These are phyloP conservation scores for Andrena flavipes DNA, from an alignment of 2,888 invertebrate genomes.

Conservation along the genomic window DNA sequence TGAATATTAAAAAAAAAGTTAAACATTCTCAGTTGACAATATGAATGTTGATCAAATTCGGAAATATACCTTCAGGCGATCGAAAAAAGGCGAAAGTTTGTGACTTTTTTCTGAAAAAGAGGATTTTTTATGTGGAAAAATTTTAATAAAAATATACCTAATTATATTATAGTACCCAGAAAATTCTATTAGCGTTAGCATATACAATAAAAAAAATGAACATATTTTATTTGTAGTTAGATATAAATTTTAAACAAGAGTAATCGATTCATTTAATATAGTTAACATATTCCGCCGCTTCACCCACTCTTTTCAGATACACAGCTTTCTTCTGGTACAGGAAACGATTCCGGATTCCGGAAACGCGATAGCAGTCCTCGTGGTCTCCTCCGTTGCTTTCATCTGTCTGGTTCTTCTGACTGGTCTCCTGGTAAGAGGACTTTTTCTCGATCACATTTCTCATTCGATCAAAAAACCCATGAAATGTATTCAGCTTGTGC, in stretches of 20 bases:
- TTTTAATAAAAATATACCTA: too few relatives aligned
- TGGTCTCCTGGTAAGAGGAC: conserved; percentile 88
- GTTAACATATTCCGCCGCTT: conserved; percentile 59
- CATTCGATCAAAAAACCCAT: not conserved
- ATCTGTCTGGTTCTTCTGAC: conserved; percentile 92
- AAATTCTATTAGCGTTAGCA: not conserved
- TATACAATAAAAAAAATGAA: not conserved
- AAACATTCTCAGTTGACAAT: too few relatives aligned
- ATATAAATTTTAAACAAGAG: not conserved
- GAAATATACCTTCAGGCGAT: too few relatives aligned
- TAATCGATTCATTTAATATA: conserved; percentile 26
- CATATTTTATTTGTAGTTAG: not conserved
- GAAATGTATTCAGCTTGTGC: not conserved
- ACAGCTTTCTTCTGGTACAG: conserved; percentile 78
- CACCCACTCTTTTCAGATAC: conserved; percentile 76
- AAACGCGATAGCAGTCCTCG: conserved; percentile 91
- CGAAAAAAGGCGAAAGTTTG: too few relatives aligned
- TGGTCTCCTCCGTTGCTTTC: conserved; percentile 92
- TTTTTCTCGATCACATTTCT: conserved; percentile 3
- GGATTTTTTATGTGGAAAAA: too few relatives aligned
- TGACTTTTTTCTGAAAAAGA: too few relatives aligned
- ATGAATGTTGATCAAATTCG: not conserved
- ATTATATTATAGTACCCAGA: too few relatives aligned
- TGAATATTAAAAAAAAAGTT: too few relatives aligned
- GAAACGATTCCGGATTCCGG: conserved; percentile 78